Evolutionary conservation across 2,888 invertebrate species (phyloP).

Genomic region (Sipunculus nudus): DNA sequence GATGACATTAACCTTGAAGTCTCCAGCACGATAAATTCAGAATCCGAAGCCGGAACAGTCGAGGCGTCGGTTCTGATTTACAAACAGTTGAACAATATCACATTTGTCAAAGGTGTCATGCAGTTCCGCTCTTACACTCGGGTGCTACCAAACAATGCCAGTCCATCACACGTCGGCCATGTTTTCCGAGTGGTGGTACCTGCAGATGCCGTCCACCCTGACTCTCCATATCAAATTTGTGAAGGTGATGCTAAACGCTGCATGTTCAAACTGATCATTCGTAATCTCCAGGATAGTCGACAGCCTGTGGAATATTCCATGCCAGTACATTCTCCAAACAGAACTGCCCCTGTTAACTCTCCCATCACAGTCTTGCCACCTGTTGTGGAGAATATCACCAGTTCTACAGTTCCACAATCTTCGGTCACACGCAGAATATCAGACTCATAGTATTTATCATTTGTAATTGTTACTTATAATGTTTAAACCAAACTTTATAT

Average conservation of each 20-base stretch:
- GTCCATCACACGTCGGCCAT: too few relatives aligned
- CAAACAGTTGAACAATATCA: conserved; percentile 16
- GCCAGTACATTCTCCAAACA: too few relatives aligned
- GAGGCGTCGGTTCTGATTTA: conserved; percentile 18
- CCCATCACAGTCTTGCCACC: too few relatives aligned
- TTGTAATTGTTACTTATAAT: too few relatives aligned
- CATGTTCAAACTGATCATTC: neutral
- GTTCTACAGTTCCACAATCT: too few relatives aligned
- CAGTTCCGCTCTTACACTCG: conserved; percentile 10
- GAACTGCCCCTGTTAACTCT: too few relatives aligned
- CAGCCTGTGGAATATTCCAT: too few relatives aligned
- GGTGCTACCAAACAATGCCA: neutral
- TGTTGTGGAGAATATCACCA: too few relatives aligned
- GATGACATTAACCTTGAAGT: conserved; percentile 10
- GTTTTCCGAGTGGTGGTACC: conserved; percentile 16
- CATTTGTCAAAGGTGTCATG: conserved; percentile 17
- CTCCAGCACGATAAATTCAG: neutral
- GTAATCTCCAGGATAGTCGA: conserved; percentile 2
- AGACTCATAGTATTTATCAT: too few relatives aligned
- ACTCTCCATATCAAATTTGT: conserved; percentile 14
- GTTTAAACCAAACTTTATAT: too few relatives aligned
- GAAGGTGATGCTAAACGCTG: conserved; percentile 2
- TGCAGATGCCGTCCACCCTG: neutral
- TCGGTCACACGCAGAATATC: too few relatives aligned
- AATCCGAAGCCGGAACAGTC: conserved; percentile 8